Evolutionary conservation across 2,888 invertebrate species (phyloP).

Genomic region (Thera obeliscata): DNA sequence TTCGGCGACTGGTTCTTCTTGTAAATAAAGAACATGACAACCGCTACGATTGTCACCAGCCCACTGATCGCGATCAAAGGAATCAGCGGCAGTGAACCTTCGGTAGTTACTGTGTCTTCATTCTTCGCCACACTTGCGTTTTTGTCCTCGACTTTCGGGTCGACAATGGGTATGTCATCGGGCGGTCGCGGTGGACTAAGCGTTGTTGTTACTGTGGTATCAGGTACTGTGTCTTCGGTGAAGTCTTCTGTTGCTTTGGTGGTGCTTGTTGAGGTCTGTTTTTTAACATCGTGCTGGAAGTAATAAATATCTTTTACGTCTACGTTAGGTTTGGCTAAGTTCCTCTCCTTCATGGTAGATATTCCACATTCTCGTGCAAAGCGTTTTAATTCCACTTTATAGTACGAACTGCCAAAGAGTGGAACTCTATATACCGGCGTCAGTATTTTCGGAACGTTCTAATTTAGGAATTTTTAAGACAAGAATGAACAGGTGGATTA

Average conservation of each 20-base stretch:
- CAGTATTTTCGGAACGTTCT: too few species aligned
- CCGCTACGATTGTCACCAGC: constrained; percentile 87
- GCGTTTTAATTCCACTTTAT: too few species aligned
- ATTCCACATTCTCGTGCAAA: too few species aligned
- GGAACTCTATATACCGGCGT: too few species aligned
- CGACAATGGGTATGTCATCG: constrained; percentile 57
- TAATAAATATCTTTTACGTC: too few species aligned
- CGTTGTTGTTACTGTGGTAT: constrained; percentile 55
- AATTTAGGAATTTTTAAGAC: too few species aligned
- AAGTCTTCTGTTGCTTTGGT: constrained; percentile 61
- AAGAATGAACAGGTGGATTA: too few species aligned
- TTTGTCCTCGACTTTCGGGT: constrained; percentile 52
- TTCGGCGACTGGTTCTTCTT: constrained; percentile 87
- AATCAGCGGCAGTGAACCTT: constrained; percentile 87
- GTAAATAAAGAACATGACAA: constrained; percentile 88
- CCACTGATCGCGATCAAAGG: constrained; percentile 89
- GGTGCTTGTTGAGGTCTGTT: constrained; percentile 43
- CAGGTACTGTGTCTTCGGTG: constrained; percentile 66
- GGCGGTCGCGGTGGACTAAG: constrained; percentile 57
- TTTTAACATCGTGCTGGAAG: not conserved
- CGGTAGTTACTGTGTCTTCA: constrained; percentile 71
- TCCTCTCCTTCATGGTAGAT: too few species aligned
- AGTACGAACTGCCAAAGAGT: too few species aligned
- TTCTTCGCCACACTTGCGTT: constrained; percentile 55
- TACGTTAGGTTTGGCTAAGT: too few species aligned